Base-by-base conservation (phyloP, 1,140 invertebrate species). In the Nilaparvata lugens region DNA sequence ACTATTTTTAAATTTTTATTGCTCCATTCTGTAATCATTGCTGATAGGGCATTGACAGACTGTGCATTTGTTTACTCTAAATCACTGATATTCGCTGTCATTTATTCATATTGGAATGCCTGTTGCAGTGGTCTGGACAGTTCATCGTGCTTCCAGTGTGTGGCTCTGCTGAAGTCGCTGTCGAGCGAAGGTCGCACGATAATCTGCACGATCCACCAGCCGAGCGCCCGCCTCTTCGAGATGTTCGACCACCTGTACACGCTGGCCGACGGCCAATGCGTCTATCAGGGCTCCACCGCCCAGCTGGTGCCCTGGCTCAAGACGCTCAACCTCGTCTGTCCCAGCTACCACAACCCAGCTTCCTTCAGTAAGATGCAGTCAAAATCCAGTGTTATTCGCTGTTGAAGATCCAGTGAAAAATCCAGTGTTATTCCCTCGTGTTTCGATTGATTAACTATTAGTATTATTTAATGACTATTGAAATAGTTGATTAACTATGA, bases 191-290 rank as follows among this genome's bases (percentile, higher is more conserved):
- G 91, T 2, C 79, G 93, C 38, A 96, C 93, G 0, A 86, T 98
- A 28, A 85, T 98, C 52, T 94, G 93, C 68, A 97, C 94, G 2
- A 97, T 98, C 66, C 95, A 98, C 75, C 95, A 98, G 71, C 95
- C 95, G 0, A 94, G 89, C 67, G 94, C 95, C 2, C 79, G 95
- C 66, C 79, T 97, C 7, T 96, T 98, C 69, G 93, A 97, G 73
- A 96, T 93, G 83, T 97, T 98, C 71, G 95, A 98, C 72, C 84
- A 91, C 67, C 76, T 97, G 0, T 97, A 97, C 71, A 86, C 93
- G n/a, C 76, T 98, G 4, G 83, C 91, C 0, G 81, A 83, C 52
- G 95, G 95, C 1, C 83, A 87, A 53, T 95, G 91, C 66, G 85
- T 97, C 60, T 98, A 96, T 71, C 82, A 88, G 66, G 95, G 95